Percentiles rank a stretch among this genome's conserved stretches.
Conservation (phyloP, 2,888 invertebrate genomes). For the Drosophila leonis region DNA sequence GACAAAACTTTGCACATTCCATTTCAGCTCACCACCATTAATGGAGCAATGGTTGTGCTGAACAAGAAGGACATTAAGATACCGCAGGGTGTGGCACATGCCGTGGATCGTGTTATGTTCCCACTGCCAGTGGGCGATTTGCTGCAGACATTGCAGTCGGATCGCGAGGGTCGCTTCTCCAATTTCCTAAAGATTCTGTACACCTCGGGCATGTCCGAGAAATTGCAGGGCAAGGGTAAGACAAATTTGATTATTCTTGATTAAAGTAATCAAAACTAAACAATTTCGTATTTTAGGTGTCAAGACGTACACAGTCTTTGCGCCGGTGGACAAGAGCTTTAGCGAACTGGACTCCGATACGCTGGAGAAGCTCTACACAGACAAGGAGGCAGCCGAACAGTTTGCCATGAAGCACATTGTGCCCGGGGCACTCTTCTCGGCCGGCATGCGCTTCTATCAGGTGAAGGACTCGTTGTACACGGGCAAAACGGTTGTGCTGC, state of each 20-base stretch:
- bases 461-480: constrained; percentile 92
- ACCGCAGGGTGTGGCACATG: constrained; percentile 94
- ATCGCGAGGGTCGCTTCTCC: constrained; percentile 92
- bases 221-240: constrained; percentile 86
- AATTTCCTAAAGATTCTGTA: constrained; percentile 92
- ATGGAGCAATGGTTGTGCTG: constrained; percentile 92
- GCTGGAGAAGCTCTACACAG: constrained; percentile 88
- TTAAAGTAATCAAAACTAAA: not conserved
- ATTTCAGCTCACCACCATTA: constrained; percentile 91
- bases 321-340: constrained; percentile 93
- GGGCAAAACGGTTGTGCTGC: constrained; percentile 91
- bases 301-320: constrained; percentile 94
- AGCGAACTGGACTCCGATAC: constrained; percentile 88
- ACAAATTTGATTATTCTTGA: too few relatives aligned
- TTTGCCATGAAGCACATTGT: constrained; percentile 91
- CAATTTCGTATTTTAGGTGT: constrained; percentile 87
- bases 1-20: not conserved
- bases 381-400: constrained; percentile 89
- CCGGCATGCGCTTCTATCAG: constrained; percentile 95
- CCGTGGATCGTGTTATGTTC: constrained; percentile 95
- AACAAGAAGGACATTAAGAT: constrained; percentile 93
- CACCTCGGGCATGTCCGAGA: constrained; percentile 91
- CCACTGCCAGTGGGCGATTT: constrained; percentile 95
- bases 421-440: constrained; percentile 92
- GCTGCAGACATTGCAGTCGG: constrained; percentile 93